Evolutionary conservation across 2,113 vertebrate species (phyloP).

Genomic region (Galbula dea): DNA sequence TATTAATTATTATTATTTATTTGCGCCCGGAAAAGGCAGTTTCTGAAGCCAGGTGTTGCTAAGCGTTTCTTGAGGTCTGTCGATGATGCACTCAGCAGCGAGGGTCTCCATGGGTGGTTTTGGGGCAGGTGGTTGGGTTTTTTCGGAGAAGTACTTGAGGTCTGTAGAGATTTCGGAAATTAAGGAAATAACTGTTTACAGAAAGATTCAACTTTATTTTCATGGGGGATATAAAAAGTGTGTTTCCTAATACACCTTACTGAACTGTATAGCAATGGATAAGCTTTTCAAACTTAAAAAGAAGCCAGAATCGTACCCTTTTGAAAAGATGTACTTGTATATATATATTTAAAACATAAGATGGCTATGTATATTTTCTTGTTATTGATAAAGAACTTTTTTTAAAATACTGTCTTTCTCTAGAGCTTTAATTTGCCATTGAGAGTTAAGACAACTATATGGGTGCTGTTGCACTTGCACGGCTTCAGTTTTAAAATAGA

Average conservation of each 20-base stretch:
- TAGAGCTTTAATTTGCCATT: conserved; percentile 55
- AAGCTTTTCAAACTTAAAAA: conserved; percentile 21
- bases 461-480: not conserved
- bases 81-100: not conserved
- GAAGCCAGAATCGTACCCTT: conserved; percentile 16
- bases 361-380: conserved; percentile 54
- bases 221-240: conserved; percentile 49
- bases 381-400: conserved; percentile 50
- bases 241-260: conserved; percentile 42
- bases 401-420: conserved; percentile 46
- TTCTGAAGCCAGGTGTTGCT: not conserved
- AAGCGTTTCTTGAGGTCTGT: not conserved
- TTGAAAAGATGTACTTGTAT: conserved; percentile 42
- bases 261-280: conserved; percentile 43
- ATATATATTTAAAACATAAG: conserved; percentile 48
- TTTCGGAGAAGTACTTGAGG: conserved; percentile 26
- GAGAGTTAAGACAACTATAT: conserved; percentile 11
- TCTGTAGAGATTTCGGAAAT: conserved; percentile 28
- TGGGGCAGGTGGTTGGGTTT: not conserved
- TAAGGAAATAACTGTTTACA: conserved; percentile 39
- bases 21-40: not conserved
- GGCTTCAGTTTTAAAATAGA: not conserved
- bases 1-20: conserved; percentile 43
- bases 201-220: conserved; percentile 60
- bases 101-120: conserved; percentile 10